Evolutionary conservation across 2,113 vertebrate species (phyloP).

Genomic region (Hippoglossus stenolepis): DNA sequence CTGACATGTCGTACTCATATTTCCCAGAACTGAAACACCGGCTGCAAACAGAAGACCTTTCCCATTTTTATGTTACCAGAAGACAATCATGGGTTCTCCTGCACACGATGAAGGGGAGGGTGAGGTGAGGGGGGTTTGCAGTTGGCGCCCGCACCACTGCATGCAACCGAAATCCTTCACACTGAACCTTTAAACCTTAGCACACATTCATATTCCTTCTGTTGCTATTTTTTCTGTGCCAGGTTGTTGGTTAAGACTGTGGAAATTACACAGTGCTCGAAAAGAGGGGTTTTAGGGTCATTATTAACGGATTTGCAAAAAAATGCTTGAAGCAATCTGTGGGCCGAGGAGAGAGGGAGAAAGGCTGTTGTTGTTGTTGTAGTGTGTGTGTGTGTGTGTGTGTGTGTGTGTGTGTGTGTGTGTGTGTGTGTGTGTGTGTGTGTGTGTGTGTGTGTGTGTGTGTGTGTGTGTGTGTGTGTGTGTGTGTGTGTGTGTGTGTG

Average conservation of each 20-base stretch:
- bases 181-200: constrained; percentile 11
- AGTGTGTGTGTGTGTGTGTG: too few species aligned
- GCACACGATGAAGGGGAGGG: neutral
- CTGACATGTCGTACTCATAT: neutral
- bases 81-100: neutral
- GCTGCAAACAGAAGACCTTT: too few species aligned
- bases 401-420: too few species aligned
- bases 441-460: too few species aligned
- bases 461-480: neutral
- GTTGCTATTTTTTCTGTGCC: neutral
- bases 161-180: neutral
- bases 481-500: neutral
- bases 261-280: constrained; percentile 30
- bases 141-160: neutral
- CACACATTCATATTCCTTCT: constrained; percentile 27
- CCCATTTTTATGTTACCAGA: neutral
- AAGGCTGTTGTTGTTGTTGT: neutral
- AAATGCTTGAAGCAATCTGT: constrained; percentile 10
- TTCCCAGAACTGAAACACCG: neutral
- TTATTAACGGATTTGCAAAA: constrained; percentile 29
- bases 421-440: too few species aligned
- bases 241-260: constrained; percentile 21
- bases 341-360: neutral
- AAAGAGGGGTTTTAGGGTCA: constrained; percentile 5
- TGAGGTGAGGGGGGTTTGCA: neutral